These are phyloP conservation scores for Cryptocephalus primarius DNA, from an alignment of 2,888 invertebrate species.

Conservation along the genomic window DNA sequence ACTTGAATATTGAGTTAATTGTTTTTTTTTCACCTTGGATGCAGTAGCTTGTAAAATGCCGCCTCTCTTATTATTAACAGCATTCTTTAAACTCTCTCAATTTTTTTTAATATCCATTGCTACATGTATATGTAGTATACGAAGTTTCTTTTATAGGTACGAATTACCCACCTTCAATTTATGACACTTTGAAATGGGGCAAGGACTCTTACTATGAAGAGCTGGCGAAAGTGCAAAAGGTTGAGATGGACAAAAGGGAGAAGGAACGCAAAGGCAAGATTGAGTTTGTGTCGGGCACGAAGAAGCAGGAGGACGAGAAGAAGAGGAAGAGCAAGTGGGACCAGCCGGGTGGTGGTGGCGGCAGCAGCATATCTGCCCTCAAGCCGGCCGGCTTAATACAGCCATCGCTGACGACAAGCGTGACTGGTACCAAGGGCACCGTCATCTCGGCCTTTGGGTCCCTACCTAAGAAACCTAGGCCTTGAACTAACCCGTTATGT, in stretches of 20 bases:
- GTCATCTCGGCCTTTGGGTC: constrained; percentile 90
- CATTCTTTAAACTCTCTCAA: too few relatives aligned
- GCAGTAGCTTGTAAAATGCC: too few relatives aligned
- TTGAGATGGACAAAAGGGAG: constrained; percentile 85
- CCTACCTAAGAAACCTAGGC: constrained; percentile 67
- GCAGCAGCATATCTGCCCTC: constrained; percentile 35
- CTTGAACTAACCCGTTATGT: constrained; percentile 6
- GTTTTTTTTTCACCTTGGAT: too few relatives aligned
- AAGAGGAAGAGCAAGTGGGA: constrained; percentile 89
- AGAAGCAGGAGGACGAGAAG: constrained; percentile 61
- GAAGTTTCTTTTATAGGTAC: constrained; percentile 44
- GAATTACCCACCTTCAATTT: constrained; percentile 88
- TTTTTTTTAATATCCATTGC: too few relatives aligned
- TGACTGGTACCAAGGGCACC: constrained; percentile 83
- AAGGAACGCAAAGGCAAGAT: constrained; percentile 83
- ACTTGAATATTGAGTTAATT: too few relatives aligned
- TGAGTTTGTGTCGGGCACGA: constrained; percentile 65
- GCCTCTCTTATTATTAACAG: too few relatives aligned
- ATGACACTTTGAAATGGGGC: constrained; percentile 86
- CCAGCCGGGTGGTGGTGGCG: constrained; percentile 61
- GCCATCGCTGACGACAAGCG: constrained; percentile 65
- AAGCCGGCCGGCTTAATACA: constrained; percentile 61
- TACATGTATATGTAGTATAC: too few relatives aligned
- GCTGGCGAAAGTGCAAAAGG: constrained; percentile 76
- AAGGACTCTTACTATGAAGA: constrained; percentile 91